A percentile compares a stretch with the other conserved stretches of the same genome.
phyloP scores from a whole-genome alignment of 2,888 invertebrate genomes.

The Seladonia tumulorum region DNA sequence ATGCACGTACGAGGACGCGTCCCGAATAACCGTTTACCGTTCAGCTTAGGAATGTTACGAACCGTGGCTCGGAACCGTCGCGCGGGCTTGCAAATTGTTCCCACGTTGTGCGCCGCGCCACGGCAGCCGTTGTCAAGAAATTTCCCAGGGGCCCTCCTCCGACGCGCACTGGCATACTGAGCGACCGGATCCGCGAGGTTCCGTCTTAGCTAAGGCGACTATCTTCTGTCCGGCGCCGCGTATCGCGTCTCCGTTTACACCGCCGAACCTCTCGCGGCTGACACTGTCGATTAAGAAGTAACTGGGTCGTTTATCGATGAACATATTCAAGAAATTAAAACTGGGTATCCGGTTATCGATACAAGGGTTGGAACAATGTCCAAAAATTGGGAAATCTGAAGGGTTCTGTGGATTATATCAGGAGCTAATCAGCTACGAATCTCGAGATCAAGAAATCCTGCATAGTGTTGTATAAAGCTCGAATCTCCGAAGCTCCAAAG shows the following conservation, averaged over 20 bases:
- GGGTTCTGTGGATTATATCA: too few relatives aligned
- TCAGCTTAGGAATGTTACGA: slow-evolving; percentile 75
- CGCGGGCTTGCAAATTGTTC: slow-evolving; percentile 81
- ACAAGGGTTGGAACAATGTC: too few relatives aligned
- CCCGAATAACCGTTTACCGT: slow-evolving; percentile 75
- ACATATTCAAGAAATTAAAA: neutral
- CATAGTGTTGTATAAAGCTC: too few relatives aligned
- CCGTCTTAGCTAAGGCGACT: slow-evolving; percentile 42
- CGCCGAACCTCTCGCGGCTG: neutral
- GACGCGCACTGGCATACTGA: slow-evolving; percentile 72
- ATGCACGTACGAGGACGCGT: slow-evolving; percentile 74
- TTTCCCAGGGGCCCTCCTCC: slow-evolving; percentile 75
- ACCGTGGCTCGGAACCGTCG: slow-evolving; percentile 70
- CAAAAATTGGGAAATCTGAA: too few relatives aligned
- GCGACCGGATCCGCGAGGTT: slow-evolving; percentile 54
- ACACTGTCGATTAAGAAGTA: neutral
- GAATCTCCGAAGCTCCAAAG: too few relatives aligned
- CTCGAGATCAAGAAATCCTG: too few relatives aligned
- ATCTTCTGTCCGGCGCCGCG: slow-evolving; percentile 39
- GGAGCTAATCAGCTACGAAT: too few relatives aligned
- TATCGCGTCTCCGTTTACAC: slow-evolving; percentile 37
- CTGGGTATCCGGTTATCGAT: too few relatives aligned
- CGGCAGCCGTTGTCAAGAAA: slow-evolving; percentile 73
- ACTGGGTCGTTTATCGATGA: too few relatives aligned
- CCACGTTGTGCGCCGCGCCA: slow-evolving; percentile 67